A percentile compares a stretch with the other conserved stretches of the same genome.
These are phyloP conservation scores for Parazoanthus atlanticus DNA, from an alignment of 92 coral and sea anemone species.

Conservation along the genomic window DNA sequence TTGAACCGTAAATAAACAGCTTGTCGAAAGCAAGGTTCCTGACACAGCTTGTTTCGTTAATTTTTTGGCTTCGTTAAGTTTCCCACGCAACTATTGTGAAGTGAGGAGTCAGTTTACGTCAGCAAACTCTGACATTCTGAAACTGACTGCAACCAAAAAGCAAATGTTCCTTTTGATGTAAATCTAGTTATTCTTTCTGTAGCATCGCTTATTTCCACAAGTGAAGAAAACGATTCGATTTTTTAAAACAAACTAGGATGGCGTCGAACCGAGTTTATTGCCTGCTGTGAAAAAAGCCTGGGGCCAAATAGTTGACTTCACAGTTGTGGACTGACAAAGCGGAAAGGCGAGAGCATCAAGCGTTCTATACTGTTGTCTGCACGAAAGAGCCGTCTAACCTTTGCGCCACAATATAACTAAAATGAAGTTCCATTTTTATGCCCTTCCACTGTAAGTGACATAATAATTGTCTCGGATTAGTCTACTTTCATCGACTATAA, in stretches of 20 bases:
- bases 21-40: background rate
- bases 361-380: background rate
- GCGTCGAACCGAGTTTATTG: background rate
- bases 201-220: background rate
- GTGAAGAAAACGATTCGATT: too few species aligned
- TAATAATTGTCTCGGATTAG: background rate
- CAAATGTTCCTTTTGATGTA: background rate
- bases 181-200: background rate
- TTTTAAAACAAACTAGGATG: background rate
- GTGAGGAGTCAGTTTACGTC: too few species aligned
- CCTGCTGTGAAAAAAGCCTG: background rate
- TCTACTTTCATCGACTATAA: background rate
- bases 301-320: background rate
- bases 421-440: background rate
- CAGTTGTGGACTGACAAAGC: background rate
- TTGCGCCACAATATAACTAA: background rate
- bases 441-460: background rate
- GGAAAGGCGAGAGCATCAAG: background rate
- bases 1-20: background rate
- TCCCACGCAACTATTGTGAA: background rate
- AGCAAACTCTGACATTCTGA: background rate
- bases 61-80: too few species aligned
- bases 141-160: background rate
- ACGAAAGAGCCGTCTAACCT: background rate
- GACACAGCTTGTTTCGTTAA: background rate